phyloP scores from a whole-genome alignment of 2,888 invertebrate genomes.

The Lycaena phlaeas region DNA sequence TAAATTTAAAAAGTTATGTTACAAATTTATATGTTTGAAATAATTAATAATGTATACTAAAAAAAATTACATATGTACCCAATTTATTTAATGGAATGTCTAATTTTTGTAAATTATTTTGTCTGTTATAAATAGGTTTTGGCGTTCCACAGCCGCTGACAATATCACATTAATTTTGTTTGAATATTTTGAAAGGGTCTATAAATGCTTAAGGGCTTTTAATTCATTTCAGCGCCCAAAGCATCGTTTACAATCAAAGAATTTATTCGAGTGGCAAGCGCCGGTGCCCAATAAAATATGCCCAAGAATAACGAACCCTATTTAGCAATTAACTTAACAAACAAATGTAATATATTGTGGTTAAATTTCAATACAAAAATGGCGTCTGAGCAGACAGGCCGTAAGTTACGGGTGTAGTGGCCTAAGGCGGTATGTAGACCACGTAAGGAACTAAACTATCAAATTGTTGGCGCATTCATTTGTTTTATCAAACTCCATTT shows the following conservation, averaged over 20 bases:
- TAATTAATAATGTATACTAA: no score
- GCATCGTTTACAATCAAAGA: constrained; percentile 64
- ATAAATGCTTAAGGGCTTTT: constrained; percentile 16
- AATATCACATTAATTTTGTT: constrained; percentile 1
- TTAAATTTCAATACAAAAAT: constrained; percentile 66
- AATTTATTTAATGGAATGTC: no score
- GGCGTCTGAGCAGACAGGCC: constrained; percentile 38
- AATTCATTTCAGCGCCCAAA: constrained; percentile 39
- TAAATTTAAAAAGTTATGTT: no score
- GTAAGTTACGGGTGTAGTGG: constrained; percentile 41
- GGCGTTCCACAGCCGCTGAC: no score
- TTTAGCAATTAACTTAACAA: constrained; percentile 74
- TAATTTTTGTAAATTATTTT: no score
- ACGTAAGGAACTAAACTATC: no score
- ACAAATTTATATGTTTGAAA: no score
- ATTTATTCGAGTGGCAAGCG: constrained; percentile 44
- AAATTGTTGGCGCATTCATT: no score
- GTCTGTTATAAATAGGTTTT: no score
- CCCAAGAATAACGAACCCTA: constrained; percentile 59
- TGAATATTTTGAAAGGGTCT: constrained; percentile 13
- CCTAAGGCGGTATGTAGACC: constrained; percentile 19
- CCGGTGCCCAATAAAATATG: constrained; percentile 56
- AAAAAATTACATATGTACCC: no score
- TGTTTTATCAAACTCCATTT: no score
- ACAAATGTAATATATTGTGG: constrained; percentile 71